Evolutionary conservation across 2,797 vertebrate species (phyloP).

Genomic region (Ficedula albicollis): DNA sequence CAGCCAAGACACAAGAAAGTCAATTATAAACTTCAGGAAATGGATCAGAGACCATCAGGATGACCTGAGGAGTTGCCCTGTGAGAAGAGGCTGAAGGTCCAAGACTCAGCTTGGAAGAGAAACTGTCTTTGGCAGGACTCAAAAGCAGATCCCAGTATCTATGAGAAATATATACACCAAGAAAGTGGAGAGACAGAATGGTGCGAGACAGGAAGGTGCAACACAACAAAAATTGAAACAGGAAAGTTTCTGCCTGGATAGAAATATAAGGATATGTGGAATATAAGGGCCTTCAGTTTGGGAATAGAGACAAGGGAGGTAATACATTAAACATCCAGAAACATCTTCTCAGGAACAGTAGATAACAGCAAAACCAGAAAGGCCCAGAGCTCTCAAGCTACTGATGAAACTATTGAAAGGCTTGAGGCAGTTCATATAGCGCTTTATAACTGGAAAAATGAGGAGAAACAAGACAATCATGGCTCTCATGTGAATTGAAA

Average conservation of each 20-base stretch:
- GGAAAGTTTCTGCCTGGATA: background rate
- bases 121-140: background rate
- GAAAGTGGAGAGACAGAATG: background rate
- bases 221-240: background rate
- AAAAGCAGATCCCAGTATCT: background rate
- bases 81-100: background rate
- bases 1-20: background rate
- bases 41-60: background rate
- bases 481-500: background rate
- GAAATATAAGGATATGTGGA: background rate
- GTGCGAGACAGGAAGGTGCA: background rate
- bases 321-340: background rate
- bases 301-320: background rate
- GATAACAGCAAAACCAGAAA: background rate
- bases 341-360: background rate
- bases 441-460: background rate
- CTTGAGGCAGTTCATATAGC: background rate
- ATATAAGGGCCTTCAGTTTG: background rate
- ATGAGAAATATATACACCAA: background rate
- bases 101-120: background rate
- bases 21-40: background rate
- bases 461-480: background rate
- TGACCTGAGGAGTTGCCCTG: background rate
- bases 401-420: background rate
- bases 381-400: background rate